Base-by-base conservation (phyloP, 2,113 vertebrate species). In the Cranoglanis bouderius region DNA sequence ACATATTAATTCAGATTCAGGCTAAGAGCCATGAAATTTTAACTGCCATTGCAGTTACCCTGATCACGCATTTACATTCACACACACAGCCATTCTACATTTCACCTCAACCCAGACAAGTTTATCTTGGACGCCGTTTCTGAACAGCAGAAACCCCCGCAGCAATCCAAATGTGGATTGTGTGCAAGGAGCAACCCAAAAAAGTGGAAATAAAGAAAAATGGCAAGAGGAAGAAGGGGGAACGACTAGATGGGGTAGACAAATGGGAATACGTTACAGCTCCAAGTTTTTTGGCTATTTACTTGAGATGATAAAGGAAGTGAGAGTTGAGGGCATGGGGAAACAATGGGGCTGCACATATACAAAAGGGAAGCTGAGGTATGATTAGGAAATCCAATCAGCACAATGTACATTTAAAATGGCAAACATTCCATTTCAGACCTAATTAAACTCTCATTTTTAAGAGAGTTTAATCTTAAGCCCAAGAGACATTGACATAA, bases 301-400 rank as follows among this genome's bases (percentile, higher is more conserved):
- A 93, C 92, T 94, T 90, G 86, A 92, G 89, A 88, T 88, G 89
- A 94, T 95, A 94, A 92, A 94, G 95, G 94, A 95, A 95, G 94
- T 94, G 93, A 94, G 93, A 94, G 85, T 67, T 18, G 18, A 80
- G 85, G 80, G 87, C 72, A 72, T 72, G 85, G 84, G 85, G 80
- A 84, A 88, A 88, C 46, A 40, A 51, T 49, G 61, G 84, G 81
- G 72, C 55, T 80, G 90, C 87, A 82, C 72, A 88, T 85, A 88
- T 72, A 88, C 85, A 89, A 92, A 93, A 87, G 89, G 92, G 90
- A 94, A 93, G 90, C 94, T 85, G 89, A 89, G 51, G 90, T 92
- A 87, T 43, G 63, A 92, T 92, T 92, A 93, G 93, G 93, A 95
- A 95, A 95, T 91, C 86, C 90, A 92, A 92, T 92, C 91, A 87